Base-by-base conservation (phyloP, 2,888 invertebrate genomes). In the Tanaodytes sp. region DNA sequence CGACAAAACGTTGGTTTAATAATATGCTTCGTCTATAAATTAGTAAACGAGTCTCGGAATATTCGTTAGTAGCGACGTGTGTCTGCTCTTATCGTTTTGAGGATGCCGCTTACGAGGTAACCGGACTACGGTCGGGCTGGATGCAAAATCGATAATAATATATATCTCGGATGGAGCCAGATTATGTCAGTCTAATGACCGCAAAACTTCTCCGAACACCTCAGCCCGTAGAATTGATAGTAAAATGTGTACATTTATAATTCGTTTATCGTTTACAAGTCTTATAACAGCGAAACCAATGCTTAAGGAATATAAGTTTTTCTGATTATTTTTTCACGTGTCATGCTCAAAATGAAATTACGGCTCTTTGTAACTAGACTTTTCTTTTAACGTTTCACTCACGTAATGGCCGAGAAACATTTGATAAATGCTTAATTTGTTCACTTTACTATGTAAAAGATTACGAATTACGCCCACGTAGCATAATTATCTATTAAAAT, bases 81-180 rank as follows among this genome's bases (percentile, higher is more conserved):
- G 64, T 59, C 66, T 63, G 63, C 57, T 66, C 66, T 72, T 66
- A 72, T 72, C 69, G 45, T 69, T 70, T 59, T 66, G 57, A 72
- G 68, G 65, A 65, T 69, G 66, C 58, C 63, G 69, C 42, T 66
- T 59, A 65, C 57, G 72, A 62, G 63, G 51, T 62, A 68, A 68
- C 68, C 66, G 68, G 72, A 66, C 58, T 70, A 63, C 63, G 63
- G 66, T 59, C 61, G 63, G 51, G 55, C 58, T 61, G 66, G 69
- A 70, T 70, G 64, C 57, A 67, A 72, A 72, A 72, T 72, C 72
- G 69, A 70, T 70, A 69, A 42, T 59, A 63, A 63, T 64, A 67
- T 70, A 67, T 69, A 63, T 63, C 58, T 66, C 52, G 49, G 39
- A 37, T 52, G 62, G 54, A 62, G 68, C 42, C 69, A 69, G 65